phyloP scores from a whole-genome alignment of 2,888 invertebrate genomes.

The Coenonympha glycerion region DNA sequence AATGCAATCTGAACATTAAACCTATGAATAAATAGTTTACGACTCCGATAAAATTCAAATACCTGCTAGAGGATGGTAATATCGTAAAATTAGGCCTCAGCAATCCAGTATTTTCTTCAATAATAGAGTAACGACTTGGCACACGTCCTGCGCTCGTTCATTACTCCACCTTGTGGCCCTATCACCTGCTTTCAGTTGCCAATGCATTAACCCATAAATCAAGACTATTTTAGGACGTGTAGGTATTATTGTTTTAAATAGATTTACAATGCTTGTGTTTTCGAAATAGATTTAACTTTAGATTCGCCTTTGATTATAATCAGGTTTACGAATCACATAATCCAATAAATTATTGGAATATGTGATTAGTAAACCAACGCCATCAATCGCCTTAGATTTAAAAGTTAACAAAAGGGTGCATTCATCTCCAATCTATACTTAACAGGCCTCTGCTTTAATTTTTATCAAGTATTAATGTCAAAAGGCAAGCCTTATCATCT shows the following conservation, averaged over 20 bases:
- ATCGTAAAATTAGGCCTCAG: conserved; percentile 24
- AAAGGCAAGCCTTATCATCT: too few species aligned
- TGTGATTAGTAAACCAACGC: too few species aligned
- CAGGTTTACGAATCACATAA: too few species aligned
- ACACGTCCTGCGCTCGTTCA: conserved; percentile 14
- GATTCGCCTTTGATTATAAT: too few species aligned
- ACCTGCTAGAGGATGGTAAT: conserved; percentile 2
- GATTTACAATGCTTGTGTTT: background rate
- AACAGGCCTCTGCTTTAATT: too few species aligned
- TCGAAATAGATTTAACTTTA: background rate
- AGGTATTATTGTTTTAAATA: conserved; percentile 9
- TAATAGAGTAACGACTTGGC: conserved; percentile 29
- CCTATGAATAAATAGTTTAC: conserved; percentile 12
- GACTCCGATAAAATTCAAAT: conserved; percentile 11
- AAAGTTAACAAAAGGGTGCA: too few species aligned
- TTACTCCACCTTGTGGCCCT: conserved; percentile 13
- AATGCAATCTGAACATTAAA: background rate
- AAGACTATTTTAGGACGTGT: conserved; percentile 9
- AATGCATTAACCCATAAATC: conserved; percentile 20
- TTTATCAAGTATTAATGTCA: too few species aligned
- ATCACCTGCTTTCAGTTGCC: conserved; percentile 21
- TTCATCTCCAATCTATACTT: too few species aligned
- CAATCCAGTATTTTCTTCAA: conserved; percentile 18
- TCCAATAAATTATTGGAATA: too few species aligned
- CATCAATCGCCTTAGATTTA: too few species aligned